Base-by-base conservation (phyloP, 1,140 invertebrate genomes). In the Conus ventricosus region DNA sequence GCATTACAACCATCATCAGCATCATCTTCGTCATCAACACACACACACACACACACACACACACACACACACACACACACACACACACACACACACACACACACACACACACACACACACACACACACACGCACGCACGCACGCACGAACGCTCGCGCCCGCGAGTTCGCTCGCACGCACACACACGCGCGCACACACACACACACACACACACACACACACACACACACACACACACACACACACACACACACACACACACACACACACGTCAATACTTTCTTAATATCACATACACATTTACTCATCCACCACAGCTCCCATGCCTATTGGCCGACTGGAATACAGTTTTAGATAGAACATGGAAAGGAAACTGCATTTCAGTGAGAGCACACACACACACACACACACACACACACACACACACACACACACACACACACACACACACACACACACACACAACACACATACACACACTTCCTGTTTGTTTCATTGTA, bases 41-140 rank as follows among this genome's bases (percentile, higher is more conserved):
- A n/a, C n/a, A n/a, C n/a, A n/a, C n/a, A n/a, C n/a, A 84, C 27
- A 84, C 25, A 55, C 39, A 55, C 25, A 55, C 23, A 84, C 27
- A 67, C 17, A 63, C 60, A 85, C 17, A 39, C 60, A 63, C 25
- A 85, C 84, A 63, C 27, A 57, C 27, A 57, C 15, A 85, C 27
- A 85, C 25, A 85, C 54, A 57, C 17, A 60, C 57, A 60, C 17
- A 60, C 57, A 60, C 17, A 60, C 57, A 60, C 17, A 60, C 57
- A 60, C 17, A 60, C 57, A 84, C 39, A 84, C 82, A 84, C 39
- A 84, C 82, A 84, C 39, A 84, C 82, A 84, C 39, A 84, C 82
- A 84, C 82, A 84, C 82, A 84, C 39, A 84, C 82, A 84, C 39
- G 51, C 82, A 84, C 39, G 51, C 82, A 84, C 39, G 51, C 82